Base-by-base conservation (phyloP, 2,113 vertebrate species). In the Hepsetus odoe region DNA sequence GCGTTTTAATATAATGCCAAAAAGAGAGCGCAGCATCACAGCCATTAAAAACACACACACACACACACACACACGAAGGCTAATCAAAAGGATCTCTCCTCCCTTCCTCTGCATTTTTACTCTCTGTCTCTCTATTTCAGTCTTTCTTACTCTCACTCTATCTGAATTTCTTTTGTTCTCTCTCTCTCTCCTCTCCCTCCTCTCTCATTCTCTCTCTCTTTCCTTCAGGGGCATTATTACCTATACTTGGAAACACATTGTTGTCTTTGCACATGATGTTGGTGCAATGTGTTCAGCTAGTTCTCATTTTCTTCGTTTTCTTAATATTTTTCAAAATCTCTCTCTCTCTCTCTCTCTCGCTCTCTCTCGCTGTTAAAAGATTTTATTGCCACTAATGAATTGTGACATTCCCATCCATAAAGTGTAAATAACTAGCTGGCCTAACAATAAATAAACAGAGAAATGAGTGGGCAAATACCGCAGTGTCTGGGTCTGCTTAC, bases 1-100 rank as follows among this genome's bases (percentile, higher is more conserved):
- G 68, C 80, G 85, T 86, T 89, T 88, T 87, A 86, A 89, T 88
- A 89, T 86, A 84, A 88, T 84, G 84, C 87, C 82, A 82, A 83
- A 87, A 82, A 85, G 82, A 82, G 82, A 72, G 80, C 79, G 71
- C 81, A 77, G 86, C 77, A 71, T 73, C 66, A 81, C 72, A 86
- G 88, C 89, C 85, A 89, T 90, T 80, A 86, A 82, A 89, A 88
- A 92, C 86, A 89, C 42, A 68, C 82, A 55, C 67, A 53, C 76
- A 68, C 79, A 91, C 84, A 90, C 24, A 62, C 35, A 77, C 72
- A 61, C 44, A 59, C 9, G n/a, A n/a, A n/a, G n/a, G n/a, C n/a
- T n/a, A n/a, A n/a, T n/a, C n/a, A n/a, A n/a, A n/a, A n/a, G n/a
- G n/a, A 38, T 8, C 3, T 38, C 9, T 5, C 40, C 6, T 42